Conservation (phyloP, 2,797 vertebrate genomes). For the Agapornis canus region DNA sequence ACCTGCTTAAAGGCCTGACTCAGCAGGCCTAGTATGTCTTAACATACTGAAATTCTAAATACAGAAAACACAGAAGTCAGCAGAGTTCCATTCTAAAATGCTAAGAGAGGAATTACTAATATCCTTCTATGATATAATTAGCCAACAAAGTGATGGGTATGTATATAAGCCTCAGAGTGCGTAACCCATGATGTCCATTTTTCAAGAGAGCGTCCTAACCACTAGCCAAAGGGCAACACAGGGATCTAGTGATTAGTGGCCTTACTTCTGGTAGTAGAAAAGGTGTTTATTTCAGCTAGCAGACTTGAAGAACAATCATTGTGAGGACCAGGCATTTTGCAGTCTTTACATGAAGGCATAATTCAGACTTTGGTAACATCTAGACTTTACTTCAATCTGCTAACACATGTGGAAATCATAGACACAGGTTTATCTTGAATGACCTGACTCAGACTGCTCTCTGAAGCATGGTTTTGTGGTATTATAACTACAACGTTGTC, state of each 20-base stretch:
- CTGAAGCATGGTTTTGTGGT: background rate
- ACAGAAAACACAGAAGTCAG: conserved; percentile 7
- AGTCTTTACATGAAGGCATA: background rate
- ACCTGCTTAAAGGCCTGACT: background rate
- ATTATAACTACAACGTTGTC: accelerated
- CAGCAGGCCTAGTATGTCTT: background rate
- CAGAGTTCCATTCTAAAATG: background rate
- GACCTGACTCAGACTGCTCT: background rate
- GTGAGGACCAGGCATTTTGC: background rate
- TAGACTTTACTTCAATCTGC: background rate
- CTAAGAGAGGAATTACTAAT: background rate
- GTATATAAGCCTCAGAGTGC: background rate
- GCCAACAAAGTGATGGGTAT: background rate
- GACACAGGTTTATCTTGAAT: background rate
- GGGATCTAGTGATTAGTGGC: background rate
- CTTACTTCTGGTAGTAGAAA: background rate
- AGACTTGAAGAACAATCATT: background rate
- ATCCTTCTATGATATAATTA: background rate
- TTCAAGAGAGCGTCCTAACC: background rate
- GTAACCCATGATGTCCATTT: background rate
- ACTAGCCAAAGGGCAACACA: background rate
- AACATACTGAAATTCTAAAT: background rate
- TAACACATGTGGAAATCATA: background rate
- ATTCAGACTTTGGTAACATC: background rate
- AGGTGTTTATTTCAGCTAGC: background rate